Base-by-base conservation (phyloP, 2,113 vertebrate genomes). In the Bambusicola thoracicus region DNA sequence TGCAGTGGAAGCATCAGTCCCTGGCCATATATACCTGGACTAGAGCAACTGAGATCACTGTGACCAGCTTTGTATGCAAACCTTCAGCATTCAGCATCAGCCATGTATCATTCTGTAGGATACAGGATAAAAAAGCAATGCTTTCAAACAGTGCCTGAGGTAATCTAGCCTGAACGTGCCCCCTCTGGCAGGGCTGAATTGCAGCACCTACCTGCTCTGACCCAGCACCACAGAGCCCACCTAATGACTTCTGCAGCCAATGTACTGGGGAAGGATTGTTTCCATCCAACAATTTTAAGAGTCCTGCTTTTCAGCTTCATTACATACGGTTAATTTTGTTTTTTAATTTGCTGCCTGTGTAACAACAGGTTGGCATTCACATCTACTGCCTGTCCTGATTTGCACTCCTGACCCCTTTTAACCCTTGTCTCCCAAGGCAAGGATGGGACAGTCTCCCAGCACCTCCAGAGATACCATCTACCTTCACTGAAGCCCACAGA, bases 381-480 rank as follows among this genome's bases (percentile, higher is more conserved):
- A 0, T 14, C 27, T 51, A 21, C 27, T 89, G 40, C 58, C 48
- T 82, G n/a, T 55, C 63, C 36, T 14, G 38, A 53, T 76, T 48
- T 72, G 36, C 56, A 89, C 29, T n/a, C 61, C 83, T 58, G 59
- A 81, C 30, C 20, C 14, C 6, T 78, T 68, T 59, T 75, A 70
- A 56, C 29, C 19, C 13, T 43, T 68, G 10, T 7, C 22, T 79
- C 68, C 70, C 0, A 2, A 61, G 15, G 18, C 0, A 61, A 34
- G 48, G 32, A 51, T 0, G 0, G 29, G 13, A 43, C 0, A 62
- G 67, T 48, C 19, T n/a, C 84, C 51, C 3, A 1, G 53, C 67
- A 44, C 30, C 17, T 62, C 36, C 41, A 25, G 13, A 89, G n/a
- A 19, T 6, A 40, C 21, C 27, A 69, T 25, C 53, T 55, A 34